Conservation (phyloP, 2,113 vertebrate genomes). For the Elephas maximus region DNA sequence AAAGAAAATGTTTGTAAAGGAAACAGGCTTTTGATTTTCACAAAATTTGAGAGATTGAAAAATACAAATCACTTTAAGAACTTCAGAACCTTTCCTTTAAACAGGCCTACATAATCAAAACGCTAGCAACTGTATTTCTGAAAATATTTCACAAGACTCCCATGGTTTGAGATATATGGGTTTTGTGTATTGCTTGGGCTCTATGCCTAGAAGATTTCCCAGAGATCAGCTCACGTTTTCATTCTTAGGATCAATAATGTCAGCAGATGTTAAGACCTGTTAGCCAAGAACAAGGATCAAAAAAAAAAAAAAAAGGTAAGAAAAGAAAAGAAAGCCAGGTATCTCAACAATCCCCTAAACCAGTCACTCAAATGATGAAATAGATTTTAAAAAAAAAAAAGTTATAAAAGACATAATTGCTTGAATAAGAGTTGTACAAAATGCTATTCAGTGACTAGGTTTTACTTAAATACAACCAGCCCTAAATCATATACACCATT, state of each 20-base stretch:
- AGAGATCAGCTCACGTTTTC: conserved; percentile 75
- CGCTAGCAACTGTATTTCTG: conserved; percentile 52
- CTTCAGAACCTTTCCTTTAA: conserved; percentile 54
- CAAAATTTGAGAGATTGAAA: conserved; percentile 45
- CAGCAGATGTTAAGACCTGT: conserved; percentile 71
- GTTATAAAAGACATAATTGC: background rate
- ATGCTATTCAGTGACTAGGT: background rate
- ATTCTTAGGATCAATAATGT: conserved; percentile 78
- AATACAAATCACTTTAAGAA: conserved; percentile 47
- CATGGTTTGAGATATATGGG: conserved; percentile 69
- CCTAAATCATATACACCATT: conserved; percentile 4
- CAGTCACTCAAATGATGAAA: background rate
- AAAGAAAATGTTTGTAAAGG: conserved; percentile 54
- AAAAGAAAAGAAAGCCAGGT: background rate
- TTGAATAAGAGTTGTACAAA: background rate
- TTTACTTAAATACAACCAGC: conserved; percentile 45
- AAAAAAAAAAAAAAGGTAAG: background rate
- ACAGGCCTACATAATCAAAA: conserved; percentile 33
- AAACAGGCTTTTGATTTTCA: background rate
- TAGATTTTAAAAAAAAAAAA: background rate
- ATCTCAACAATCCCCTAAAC: conserved; percentile 11
- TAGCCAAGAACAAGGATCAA: conserved; percentile 47
- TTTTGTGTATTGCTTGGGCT: conserved; percentile 69
- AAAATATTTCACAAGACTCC: conserved; percentile 65
- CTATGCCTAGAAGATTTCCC: conserved; percentile 66